Evolutionary conservation across 2,888 invertebrate genomes (phyloP).

Genomic region (Sphaerophoria taeniata): DNA sequence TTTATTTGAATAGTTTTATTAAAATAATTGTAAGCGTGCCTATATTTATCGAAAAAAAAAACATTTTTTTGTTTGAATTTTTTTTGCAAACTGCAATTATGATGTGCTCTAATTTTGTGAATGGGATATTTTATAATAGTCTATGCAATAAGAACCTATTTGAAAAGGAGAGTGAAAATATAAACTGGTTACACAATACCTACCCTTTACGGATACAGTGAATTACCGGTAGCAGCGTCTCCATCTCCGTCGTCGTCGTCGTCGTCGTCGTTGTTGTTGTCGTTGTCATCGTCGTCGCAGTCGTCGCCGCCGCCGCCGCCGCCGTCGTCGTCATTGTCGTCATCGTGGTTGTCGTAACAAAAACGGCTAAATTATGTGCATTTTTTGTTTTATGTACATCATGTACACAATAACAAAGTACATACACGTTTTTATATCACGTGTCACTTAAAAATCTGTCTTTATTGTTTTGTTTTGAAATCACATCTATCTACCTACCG

Average conservation of each 20-base stretch:
- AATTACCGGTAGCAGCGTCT: constrained; percentile 49
- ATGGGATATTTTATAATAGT: constrained; percentile 3
- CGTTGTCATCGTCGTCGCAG: too few species aligned
- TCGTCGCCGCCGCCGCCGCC: too few species aligned
- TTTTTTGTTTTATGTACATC: constrained; percentile 33
- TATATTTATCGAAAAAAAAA: neutral
- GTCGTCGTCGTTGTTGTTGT: too few species aligned
- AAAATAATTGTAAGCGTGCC: constrained; percentile 30
- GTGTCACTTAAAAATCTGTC: constrained; percentile 45
- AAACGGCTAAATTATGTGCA: constrained; percentile 34
- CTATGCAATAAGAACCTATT: constrained; percentile 1
- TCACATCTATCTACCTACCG: neutral
- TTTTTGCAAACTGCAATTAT: neutral
- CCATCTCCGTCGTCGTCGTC: neutral
- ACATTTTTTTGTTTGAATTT: too few species aligned
- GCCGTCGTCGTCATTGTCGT: too few species aligned
- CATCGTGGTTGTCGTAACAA: neutral
- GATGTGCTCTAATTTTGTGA: constrained; percentile 9
- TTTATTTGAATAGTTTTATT: constrained; percentile 42
- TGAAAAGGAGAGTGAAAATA: constrained; percentile 48
- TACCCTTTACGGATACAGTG: constrained; percentile 21
- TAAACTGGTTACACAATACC: constrained; percentile 58
- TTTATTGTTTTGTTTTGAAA: constrained; percentile 15
- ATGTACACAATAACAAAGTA: constrained; percentile 22
- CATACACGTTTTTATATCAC: constrained; percentile 50